Conservation (phyloP, 2,888 invertebrate genomes). For the Xylocampa areola region DNA sequence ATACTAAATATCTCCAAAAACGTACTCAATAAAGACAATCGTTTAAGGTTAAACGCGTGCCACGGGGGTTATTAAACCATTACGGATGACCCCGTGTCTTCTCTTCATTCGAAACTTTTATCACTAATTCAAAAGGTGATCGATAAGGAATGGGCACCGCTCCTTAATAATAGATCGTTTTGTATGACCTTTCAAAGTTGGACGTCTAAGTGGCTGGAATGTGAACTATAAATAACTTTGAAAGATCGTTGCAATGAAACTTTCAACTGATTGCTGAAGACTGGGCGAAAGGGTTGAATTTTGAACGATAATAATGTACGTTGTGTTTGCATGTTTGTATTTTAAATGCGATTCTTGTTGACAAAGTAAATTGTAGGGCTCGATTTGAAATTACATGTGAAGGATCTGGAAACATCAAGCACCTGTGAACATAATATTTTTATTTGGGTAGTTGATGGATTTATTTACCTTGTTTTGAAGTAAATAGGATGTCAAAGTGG, state of each 20-base stretch:
- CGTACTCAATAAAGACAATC: slow-evolving; percentile 21
- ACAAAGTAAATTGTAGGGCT: background rate
- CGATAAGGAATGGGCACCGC: slow-evolving; percentile 59
- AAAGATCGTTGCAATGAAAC: slow-evolving; percentile 19
- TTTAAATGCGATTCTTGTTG: background rate
- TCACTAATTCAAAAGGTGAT: slow-evolving; percentile 70
- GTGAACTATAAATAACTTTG: slow-evolving; percentile 32
- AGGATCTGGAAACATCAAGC: background rate
- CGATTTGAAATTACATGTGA: no score
- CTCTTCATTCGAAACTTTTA: slow-evolving; percentile 62
- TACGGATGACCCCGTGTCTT: slow-evolving; percentile 34
- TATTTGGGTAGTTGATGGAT: no score
- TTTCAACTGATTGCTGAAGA: slow-evolving; percentile 12
- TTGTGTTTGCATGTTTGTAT: background rate
- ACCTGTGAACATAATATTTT: no score
- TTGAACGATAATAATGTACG: background rate
- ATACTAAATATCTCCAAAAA: slow-evolving; percentile 1
- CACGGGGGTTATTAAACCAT: slow-evolving; percentile 44
- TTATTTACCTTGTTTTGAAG: no score
- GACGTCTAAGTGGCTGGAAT: slow-evolving; percentile 65
- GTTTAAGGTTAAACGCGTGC: slow-evolving; percentile 24
- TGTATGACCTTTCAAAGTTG: slow-evolving; percentile 77
- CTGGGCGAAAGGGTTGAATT: background rate
- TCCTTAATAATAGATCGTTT: slow-evolving; percentile 74
- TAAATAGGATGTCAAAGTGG: no score